A percentile compares a stretch with the other conserved stretches of the same genome.
phyloP scores from a whole-genome alignment of 2,113 vertebrate genomes.

The Ochotona curzoniae region DNA sequence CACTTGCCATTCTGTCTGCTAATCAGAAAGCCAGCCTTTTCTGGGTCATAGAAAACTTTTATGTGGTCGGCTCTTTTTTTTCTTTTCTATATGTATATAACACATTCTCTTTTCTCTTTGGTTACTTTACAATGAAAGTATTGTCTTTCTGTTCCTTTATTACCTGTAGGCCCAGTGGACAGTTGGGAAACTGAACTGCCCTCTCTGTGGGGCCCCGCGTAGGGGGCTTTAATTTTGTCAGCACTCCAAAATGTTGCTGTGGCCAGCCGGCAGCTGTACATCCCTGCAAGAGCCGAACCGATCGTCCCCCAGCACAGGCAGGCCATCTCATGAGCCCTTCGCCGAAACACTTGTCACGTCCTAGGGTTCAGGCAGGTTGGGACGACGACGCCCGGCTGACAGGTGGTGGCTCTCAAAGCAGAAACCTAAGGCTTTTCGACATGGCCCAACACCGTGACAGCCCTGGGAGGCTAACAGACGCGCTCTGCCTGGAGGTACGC shows the following conservation, averaged over 20 bases:
- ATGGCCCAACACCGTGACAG: conserved; percentile 72
- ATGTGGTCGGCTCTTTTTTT: conserved; percentile 5
- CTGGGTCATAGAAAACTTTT: conserved; percentile 63
- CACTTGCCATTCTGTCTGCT: conserved; percentile 56
- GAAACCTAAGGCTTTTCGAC: conserved; percentile 74
- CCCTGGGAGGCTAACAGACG: conserved; percentile 84
- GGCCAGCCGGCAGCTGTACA: conserved; percentile 86
- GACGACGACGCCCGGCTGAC: conserved; percentile 63
- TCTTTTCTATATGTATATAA: no score
- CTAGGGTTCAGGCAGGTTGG: conserved; percentile 74
- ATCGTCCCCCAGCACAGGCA: conserved; percentile 84
- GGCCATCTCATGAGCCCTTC: conserved; percentile 81
- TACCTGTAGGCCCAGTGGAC: conserved; percentile 90
- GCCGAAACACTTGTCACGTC: conserved; percentile 73
- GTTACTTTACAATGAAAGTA: conserved; percentile 83
- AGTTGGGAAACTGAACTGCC: conserved; percentile 89
- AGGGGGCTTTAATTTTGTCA: conserved; percentile 92
- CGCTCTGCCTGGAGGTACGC: conserved; percentile 85
- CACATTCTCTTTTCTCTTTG: conserved; percentile 62
- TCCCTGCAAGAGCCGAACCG: conserved; percentile 90
- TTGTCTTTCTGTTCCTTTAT: conserved; percentile 83
- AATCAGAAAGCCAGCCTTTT: conserved; percentile 67
- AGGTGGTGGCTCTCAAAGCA: conserved; percentile 72
- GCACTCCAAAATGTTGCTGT: conserved; percentile 91
- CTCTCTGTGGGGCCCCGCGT: conserved; percentile 89